These are phyloP conservation scores for Gymnodraco acuticeps DNA, from an alignment of 2,797 vertebrate genomes.

Conservation along the genomic window DNA sequence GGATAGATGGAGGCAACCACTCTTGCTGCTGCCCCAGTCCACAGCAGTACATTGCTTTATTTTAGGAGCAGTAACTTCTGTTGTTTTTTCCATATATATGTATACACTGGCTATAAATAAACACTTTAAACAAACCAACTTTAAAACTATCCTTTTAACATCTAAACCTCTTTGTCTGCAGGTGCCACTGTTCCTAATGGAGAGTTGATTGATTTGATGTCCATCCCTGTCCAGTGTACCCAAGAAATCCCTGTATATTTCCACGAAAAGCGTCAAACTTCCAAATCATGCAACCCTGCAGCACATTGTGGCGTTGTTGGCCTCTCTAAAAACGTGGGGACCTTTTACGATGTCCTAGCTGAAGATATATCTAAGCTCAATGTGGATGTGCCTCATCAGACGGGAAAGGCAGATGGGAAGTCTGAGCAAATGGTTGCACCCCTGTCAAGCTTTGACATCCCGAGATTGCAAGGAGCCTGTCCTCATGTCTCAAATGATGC, in stretches of 20 bases:
- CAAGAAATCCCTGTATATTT: conserved; percentile 48
- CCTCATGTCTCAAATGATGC: conserved; percentile 24
- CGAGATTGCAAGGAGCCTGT: conserved; percentile 1
- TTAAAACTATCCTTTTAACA: not conserved
- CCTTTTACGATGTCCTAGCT: conserved; percentile 45
- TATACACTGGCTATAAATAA: no score
- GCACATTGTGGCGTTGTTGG: not conserved
- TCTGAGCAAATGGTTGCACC: conserved; percentile 24
- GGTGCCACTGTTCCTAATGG: conserved; percentile 43
- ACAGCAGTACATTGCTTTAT: no score
- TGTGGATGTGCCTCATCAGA: conserved; percentile 44
- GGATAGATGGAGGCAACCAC: no score
- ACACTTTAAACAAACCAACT: no score
- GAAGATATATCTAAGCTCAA: conserved; percentile 63
- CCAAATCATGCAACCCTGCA: conserved; percentile 6
- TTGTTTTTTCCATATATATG: no score
- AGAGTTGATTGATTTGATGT: conserved; percentile 53
- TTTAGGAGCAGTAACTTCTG: no score
- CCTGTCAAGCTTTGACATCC: conserved; percentile 1
- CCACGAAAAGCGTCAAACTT: conserved; percentile 31
- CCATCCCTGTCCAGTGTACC: conserved; percentile 74
- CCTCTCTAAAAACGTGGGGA: not conserved
- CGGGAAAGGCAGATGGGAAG: conserved; percentile 25
- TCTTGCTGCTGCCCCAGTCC: no score
- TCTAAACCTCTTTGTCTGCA: conserved; percentile 39